Conservation (phyloP, 2,888 invertebrate species). For the Harpalus rubripes region DNA sequence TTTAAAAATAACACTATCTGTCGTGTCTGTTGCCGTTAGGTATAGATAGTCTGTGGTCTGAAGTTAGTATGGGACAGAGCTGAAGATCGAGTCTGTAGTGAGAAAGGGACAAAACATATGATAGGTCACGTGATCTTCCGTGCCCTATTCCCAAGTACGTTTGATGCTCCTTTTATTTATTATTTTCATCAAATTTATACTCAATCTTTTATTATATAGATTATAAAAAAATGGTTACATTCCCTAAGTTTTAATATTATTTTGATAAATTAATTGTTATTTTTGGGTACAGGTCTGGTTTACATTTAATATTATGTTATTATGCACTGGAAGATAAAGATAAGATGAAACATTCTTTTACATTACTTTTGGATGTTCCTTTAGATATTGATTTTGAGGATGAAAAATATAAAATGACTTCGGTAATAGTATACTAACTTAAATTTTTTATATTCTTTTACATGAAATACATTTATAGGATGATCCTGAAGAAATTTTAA, state of each 20-base stretch:
- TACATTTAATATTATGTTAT: conserved; percentile 93
- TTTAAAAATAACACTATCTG: too few species aligned
- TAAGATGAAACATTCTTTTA: conserved; percentile 95
- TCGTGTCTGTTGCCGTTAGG: too few species aligned
- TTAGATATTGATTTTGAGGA: conserved; percentile 89
- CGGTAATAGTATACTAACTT: conserved; percentile 27
- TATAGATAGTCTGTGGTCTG: too few species aligned
- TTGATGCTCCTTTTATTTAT: too few species aligned
- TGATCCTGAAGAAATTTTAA: conserved; percentile 75
- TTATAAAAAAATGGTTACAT: too few species aligned
- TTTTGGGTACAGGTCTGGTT: conserved; percentile 79
- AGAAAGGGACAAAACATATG: too few species aligned
- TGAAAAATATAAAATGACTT: conserved; percentile 60
- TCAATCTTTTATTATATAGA: too few species aligned
- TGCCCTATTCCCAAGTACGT: too few species aligned
- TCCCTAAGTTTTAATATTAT: neutral
- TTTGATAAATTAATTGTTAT: conserved; percentile 1
- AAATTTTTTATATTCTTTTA: neutral
- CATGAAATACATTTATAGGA: conserved; percentile 71
- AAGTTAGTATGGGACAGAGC: too few species aligned
- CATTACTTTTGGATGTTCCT: conserved; percentile 92
- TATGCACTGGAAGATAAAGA: conserved; percentile 95
- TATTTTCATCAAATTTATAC: too few species aligned
- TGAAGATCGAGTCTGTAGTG: too few species aligned
- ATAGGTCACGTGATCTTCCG: too few species aligned